Evolutionary conservation across 1,140 invertebrate genomes (phyloP), one percentile per base, ranked within the genome.

Genomic region (Pseudomyrmex concolor): DNA sequence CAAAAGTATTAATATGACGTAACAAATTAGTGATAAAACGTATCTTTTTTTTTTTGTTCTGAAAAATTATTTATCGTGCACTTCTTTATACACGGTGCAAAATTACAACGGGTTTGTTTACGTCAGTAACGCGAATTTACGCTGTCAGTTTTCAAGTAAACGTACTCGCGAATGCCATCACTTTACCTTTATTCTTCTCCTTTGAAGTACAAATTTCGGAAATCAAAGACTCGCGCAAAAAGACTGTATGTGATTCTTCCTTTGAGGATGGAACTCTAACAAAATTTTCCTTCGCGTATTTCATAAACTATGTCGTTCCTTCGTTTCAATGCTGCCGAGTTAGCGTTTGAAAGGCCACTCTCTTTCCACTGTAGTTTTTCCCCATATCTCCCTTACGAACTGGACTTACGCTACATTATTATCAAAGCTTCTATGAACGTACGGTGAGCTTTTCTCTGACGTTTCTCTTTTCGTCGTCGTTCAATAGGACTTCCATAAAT

Each of bases 381-480:
- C 43, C 7, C 19, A 80, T 13, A 71, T 70, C 43, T 12, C 13
- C 19, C 55, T 7, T 43, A 25, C 34, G 63, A 78, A 70, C 43
- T 68, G 15, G 51, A 77, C 19, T 74, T 74, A 48, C 19, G 51
- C 59, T 63, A 82, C 50, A 63, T 82, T 83, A 83, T 67, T 83
- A 83, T 83, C 81, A 50, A 59, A 15, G 62, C 45, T 45, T 12
- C 43, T 5, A 50, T 67, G 34, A 34, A 34, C 22, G 43, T 76
- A 48, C 43, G 19, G 19, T 25, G 17, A 82, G 22, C n/a, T 62
- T 57, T 34, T 34, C 34, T 34, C 34, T 5, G 19, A 71, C 25
- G 59, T 74, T 63, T 74, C 78, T 72, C 48, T 73, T 51, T 54
- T 62, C 43, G 15, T 60, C 78, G 22, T 72, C 57, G n/a, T 73